Percentiles rank a stretch among this genome's conserved stretches.
phyloP scores from a whole-genome alignment of 1,140 invertebrate species.

The Ylistrum balloti region DNA sequence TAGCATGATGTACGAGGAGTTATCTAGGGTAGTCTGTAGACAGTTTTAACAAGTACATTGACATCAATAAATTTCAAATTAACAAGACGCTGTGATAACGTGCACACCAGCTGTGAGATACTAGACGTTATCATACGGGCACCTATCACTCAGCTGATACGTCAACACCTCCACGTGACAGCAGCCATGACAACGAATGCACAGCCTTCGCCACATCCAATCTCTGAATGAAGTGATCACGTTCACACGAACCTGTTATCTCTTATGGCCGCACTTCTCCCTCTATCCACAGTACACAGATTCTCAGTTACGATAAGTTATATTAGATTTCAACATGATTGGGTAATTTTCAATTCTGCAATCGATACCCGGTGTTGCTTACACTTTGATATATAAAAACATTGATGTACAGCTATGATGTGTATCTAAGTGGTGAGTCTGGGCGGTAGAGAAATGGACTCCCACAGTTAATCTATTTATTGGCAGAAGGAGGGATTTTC shows the following conservation, averaged over 20 bases:
- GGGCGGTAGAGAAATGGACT: no score
- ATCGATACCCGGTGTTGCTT: background rate
- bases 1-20: background rate
- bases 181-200: slow-evolving; percentile 15
- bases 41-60: slow-evolving; percentile 32
- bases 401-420: no score
- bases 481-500: no score
- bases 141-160: slow-evolving; percentile 16
- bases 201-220: background rate
- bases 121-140: slow-evolving; percentile 3
- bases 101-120: background rate
- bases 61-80: slow-evolving; percentile 40
- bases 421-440: no score
- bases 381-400: no score
- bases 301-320: background rate
- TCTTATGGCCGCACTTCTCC: background rate
- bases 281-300: background rate
- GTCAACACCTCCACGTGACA: slow-evolving; percentile 16
- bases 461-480: no score
- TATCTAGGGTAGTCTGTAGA: background rate
- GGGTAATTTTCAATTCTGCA: background rate
- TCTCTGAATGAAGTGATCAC: slow-evolving; percentile 31
- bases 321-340: slow-evolving; percentile 34
- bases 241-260: background rate
- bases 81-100: background rate